Conservation (phyloP, 2,888 invertebrate species). For the Pseudococcus longispinus region DNA sequence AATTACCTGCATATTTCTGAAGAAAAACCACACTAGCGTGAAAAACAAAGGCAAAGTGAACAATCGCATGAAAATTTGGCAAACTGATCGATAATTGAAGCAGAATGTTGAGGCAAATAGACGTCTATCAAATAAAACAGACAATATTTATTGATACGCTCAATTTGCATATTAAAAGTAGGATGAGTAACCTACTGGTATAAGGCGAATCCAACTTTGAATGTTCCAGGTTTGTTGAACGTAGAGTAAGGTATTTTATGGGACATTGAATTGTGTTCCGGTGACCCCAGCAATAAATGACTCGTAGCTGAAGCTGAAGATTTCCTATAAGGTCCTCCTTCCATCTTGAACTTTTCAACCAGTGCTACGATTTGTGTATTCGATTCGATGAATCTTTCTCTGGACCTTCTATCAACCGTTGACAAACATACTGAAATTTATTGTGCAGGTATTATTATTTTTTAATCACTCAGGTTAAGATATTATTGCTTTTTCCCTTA, state of each 20-base stretch:
- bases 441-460: background rate
- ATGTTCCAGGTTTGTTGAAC: constrained; percentile 75
- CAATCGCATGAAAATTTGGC: constrained; percentile 77
- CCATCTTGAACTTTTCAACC: constrained; percentile 88
- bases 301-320: constrained; percentile 63
- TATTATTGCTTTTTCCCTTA: too few relatives aligned
- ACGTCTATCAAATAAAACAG: constrained; percentile 67
- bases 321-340: constrained; percentile 80
- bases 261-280: constrained; percentile 55
- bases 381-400: constrained; percentile 91
- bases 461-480: background rate
- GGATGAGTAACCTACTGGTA: constrained; percentile 59
- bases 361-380: constrained; percentile 91
- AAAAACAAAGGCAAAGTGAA: constrained; percentile 79
- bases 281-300: constrained; percentile 61
- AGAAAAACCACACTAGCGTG: constrained; percentile 80
- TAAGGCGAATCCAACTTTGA: constrained; percentile 63
- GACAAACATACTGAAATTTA: constrained; percentile 73
- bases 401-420: constrained; percentile 79
- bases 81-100: constrained; percentile 76
- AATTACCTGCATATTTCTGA: constrained; percentile 68
- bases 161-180: too few relatives aligned
- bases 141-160: too few relatives aligned
- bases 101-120: constrained; percentile 80
- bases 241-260: constrained; percentile 76